Base-by-base conservation (phyloP, 1,140 invertebrate genomes). In the Conus betulinus region DNA sequence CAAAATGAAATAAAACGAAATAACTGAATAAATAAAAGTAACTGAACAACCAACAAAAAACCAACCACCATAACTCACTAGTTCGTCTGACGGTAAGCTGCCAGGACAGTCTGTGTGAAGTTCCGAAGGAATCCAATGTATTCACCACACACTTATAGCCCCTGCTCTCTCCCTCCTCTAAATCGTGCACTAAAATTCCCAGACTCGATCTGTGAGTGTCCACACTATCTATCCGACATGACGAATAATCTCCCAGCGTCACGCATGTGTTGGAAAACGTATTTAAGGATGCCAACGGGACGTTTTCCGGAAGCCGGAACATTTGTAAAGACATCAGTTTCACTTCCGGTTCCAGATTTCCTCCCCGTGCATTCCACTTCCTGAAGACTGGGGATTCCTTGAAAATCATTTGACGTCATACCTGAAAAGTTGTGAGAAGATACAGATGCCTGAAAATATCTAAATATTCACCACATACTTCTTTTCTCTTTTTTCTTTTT, bases 321-420 rank as follows among this genome's bases (percentile, higher is more conserved):
- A 85, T 39, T 13, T 53, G 63, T 39, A 85, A 25, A 53, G 84
- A 85, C 27, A 85, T 4, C 1, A 85, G 67, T n/a, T 74, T 85
- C 39, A 85, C 84, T 85, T 85, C 84, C 27, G 84, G 25, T 52
- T 25, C 60, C 84, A 85, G 57, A 85, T n/a, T 51, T 74, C 7
- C 39, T 27, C 3, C 63, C 84, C 15, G 51, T 74, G n/a, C 84
- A 85, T 52, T 74, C 84, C 17, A 85, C 63, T 85, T 85, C 84
- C 39, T 52, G 84, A 23, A 85, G 25, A 63, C 84, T 85, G 51
- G 84, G 67, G 74, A 85, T 74, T 10, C 84, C 71, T 52, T 74
- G 74, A 39, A 74, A 85, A 20, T 25, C 63, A 11, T 39, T 20
- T 6, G 60, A 25, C 6, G 84, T 85, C 84, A 85, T 85, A 11